Percentiles rank a stretch among this genome's conserved stretches.
Conservation (phyloP, 2,797 vertebrate species). For the Eospalax fontanierii region DNA sequence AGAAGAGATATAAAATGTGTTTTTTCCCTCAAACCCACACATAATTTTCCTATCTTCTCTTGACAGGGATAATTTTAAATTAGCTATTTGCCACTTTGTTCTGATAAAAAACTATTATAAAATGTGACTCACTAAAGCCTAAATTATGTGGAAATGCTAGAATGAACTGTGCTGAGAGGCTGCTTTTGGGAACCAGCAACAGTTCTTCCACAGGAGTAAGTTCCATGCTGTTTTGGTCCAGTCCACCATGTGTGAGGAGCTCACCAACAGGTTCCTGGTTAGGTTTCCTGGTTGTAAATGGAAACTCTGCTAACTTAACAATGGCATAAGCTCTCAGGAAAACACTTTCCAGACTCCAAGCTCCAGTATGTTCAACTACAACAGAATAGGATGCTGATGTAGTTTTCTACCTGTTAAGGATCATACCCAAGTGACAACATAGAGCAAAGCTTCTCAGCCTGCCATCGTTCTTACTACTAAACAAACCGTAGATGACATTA, state of each 20-base stretch:
- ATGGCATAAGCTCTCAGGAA: neutral
- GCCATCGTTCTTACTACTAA: slow-evolving; percentile 11
- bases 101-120: slow-evolving; percentile 79
- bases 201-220: neutral
- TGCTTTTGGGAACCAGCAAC: neutral
- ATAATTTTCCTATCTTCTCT: slow-evolving; percentile 86
- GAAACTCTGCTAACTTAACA: neutral
- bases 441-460: neutral
- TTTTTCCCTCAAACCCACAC: slow-evolving; percentile 78
- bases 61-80: slow-evolving; percentile 87
- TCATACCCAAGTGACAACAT: neutral
- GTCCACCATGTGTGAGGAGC: neutral
- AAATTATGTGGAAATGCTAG: slow-evolving; percentile 74
- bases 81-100: slow-evolving; percentile 85
- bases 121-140: slow-evolving; percentile 79
- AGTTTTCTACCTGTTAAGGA: slow-evolving; percentile 18
- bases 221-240: neutral
- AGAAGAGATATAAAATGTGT: slow-evolving; percentile 81
- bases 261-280: neutral
- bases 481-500: neutral
- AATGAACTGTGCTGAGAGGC: slow-evolving; percentile 63
- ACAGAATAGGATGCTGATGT: neutral
- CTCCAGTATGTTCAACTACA: neutral
- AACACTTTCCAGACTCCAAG: neutral
- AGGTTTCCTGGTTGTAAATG: neutral